These are phyloP conservation scores for Octomys mimax DNA, from an alignment of 2,797 vertebrate species.

Conservation along the genomic window DNA sequence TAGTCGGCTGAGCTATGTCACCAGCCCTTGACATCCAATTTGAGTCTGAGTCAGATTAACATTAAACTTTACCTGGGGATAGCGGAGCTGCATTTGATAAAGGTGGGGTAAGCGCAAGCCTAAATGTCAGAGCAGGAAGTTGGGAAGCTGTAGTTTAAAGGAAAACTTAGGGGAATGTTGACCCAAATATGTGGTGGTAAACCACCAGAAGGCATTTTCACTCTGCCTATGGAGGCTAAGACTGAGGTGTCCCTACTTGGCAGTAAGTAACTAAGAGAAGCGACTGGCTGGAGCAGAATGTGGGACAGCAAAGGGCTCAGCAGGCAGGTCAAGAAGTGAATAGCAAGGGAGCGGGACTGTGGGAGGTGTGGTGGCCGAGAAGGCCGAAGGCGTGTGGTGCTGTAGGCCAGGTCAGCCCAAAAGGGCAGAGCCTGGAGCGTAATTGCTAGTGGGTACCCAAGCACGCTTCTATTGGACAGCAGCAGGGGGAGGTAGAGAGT, in stretches of 20 bases:
- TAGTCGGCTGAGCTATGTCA: too few relatives aligned
- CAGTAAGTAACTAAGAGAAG: neutral
- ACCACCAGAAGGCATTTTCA: neutral
- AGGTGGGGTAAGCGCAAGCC: neutral
- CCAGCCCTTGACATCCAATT: neutral
- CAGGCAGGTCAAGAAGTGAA: neutral
- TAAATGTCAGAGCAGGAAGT: neutral
- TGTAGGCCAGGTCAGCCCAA: neutral
- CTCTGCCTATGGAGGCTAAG: neutral
- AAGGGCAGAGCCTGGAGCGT: neutral
- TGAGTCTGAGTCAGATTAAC: neutral
- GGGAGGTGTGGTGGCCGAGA: neutral
- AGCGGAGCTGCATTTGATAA: neutral
- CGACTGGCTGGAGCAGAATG: neutral
- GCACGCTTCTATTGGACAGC: slow-evolving; percentile 27
- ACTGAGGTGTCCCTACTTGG: neutral
- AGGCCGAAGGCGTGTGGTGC: neutral
- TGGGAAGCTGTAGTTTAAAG: neutral
- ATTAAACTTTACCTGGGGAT: neutral
- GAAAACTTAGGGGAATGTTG: neutral
- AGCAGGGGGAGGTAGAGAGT: slow-evolving; percentile 83
- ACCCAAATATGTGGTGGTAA: neutral
- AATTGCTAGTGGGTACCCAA: neutral
- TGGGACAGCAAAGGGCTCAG: neutral
- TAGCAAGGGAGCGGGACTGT: neutral